Conservation (phyloP, 2,113 vertebrate genomes). For the Cervus canadensis region DNA sequence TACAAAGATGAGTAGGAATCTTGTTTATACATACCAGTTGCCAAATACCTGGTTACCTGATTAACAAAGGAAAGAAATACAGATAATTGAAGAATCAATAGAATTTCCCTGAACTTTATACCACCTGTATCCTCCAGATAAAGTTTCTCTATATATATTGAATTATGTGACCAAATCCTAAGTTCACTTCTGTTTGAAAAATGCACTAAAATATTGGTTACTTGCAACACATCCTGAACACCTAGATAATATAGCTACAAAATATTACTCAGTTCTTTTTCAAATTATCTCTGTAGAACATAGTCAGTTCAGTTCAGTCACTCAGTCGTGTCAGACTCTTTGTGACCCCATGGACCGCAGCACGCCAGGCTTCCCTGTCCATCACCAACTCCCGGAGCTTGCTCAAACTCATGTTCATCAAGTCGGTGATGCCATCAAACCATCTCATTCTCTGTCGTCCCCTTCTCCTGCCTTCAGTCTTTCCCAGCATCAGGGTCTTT, state of each 20-base stretch:
- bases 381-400: neutral
- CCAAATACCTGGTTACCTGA: neutral
- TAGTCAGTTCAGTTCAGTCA: neutral
- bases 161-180: neutral
- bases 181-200: neutral
- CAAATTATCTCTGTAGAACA: neutral
- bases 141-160: neutral
- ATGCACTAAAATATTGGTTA: neutral
- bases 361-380: neutral
- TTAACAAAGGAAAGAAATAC: neutral
- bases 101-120: neutral
- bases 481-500: neutral
- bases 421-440: neutral
- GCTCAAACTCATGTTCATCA: neutral
- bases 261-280: neutral
- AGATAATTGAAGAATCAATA: neutral
- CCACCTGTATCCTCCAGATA: neutral
- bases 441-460: neutral
- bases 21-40: neutral
- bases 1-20: neutral
- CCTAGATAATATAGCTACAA: neutral
- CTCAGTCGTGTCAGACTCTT: neutral
- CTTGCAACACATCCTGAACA: neutral
- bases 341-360: neutral
- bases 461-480: neutral